Evolutionary conservation across 2,888 invertebrate species (phyloP), one percentile per base, ranked within the genome.

Genomic region (Campoletis raptor): DNA sequence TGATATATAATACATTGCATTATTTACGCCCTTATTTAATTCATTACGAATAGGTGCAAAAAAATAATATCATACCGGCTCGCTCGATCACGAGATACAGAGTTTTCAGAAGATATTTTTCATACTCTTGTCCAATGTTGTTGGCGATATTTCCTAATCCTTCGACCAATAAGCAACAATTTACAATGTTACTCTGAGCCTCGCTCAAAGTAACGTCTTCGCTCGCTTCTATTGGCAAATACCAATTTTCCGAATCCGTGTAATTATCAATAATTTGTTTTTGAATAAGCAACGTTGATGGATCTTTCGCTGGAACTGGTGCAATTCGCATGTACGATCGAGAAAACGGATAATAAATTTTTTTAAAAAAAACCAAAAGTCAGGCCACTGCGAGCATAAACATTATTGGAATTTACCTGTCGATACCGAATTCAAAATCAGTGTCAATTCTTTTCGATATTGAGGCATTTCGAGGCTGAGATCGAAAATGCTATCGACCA

Each of bases 1-100:
- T 97, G 92, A 76, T 61, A 15, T n/a, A n/a, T n/a, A n/a, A n/a
- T n/a, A n/a, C 21, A 54, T 67, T 8, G 37, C 9, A 18, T 10
- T n/a, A n/a, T n/a, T n/a, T n/a, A n/a, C n/a, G n/a, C n/a, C n/a
- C n/a, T n/a, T n/a, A n/a, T n/a, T n/a, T n/a, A n/a, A n/a, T 36
- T 12, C 69, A 21, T 57, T 73, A 40, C 9, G 74, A 69, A 57
- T 10, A 42, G n/a, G n/a, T n/a, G n/a, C n/a, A 18, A 40, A 73
- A 36, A 67, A 21, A 66, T 73, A 61, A 8, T 30, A 42, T 73
- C 89, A 86, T 93, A 97, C 97, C 97, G 82, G 97, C 96, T 94
- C 96, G 95, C 92, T 97, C 97, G 74, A 98, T 93, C 37, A 97
- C 94, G 76, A 96, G 94, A 89, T 97, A 97, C 61, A 98, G 94